Evolutionary conservation across 2,888 invertebrate species (phyloP).

Genomic region (Octonoba sinensis): DNA sequence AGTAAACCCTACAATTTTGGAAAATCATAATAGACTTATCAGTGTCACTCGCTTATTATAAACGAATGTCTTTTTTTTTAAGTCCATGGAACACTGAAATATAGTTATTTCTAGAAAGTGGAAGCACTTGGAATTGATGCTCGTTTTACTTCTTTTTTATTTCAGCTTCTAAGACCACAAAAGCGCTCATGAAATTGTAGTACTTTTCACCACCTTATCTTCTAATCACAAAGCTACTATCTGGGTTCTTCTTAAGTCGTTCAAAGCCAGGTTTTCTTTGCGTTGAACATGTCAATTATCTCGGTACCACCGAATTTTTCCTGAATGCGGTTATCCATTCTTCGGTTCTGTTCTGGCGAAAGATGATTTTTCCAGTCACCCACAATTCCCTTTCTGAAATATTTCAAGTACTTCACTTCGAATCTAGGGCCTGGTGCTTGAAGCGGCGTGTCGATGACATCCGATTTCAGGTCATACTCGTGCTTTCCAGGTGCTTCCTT

Average conservation of each 20-base stretch:
- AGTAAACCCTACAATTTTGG: no score
- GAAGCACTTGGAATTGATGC: no score
- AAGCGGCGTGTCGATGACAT: conserved; percentile 41
- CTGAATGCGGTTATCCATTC: conserved; percentile 57
- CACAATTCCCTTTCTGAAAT: conserved; percentile 69
- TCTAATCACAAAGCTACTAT: no score
- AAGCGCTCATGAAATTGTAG: no score
- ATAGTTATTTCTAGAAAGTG: no score
- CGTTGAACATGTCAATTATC: conserved; percentile 56
- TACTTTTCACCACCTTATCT: no score
- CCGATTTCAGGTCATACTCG: conserved; percentile 44
- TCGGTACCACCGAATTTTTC: conserved; percentile 57
- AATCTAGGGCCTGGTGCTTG: conserved; percentile 25
- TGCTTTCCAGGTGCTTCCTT: conserved; percentile 29
- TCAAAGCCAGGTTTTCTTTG: conserved; percentile 42
- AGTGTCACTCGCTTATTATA: no score
- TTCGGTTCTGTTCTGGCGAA: conserved; percentile 67
- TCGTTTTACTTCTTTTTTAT: no score
- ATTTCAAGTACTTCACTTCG: conserved; percentile 50
- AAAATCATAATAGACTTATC: no score
- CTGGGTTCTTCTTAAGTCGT: neutral
- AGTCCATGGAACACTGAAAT: no score
- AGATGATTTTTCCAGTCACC: conserved; percentile 72
- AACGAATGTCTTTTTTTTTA: no score
- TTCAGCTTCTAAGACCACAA: no score